Conservation (phyloP, 2,888 invertebrate species). For the Phrixothrix hirtus region DNA sequence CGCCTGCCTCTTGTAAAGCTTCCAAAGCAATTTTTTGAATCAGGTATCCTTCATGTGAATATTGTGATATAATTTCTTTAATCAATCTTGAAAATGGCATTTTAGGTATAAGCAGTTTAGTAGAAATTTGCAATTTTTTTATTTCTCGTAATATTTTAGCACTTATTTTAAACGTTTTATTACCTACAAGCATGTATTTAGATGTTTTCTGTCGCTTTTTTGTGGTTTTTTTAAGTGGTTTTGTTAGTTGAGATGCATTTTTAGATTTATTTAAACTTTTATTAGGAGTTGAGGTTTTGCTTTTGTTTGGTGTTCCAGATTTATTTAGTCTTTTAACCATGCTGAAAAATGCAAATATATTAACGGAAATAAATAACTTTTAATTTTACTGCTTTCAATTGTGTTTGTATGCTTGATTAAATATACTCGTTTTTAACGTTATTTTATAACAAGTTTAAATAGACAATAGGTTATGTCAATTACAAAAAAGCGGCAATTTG, state of each 20-base stretch:
- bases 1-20: constrained; percentile 58
- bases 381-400: too few species aligned
- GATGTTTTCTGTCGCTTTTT: not conserved
- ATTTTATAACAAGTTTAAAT: too few species aligned
- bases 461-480: too few species aligned
- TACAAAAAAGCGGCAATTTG: too few species aligned
- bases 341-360: too few species aligned
- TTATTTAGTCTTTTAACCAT: not conserved
- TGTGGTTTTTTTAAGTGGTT: not conserved
- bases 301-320: not conserved
- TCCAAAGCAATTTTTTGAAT: constrained; percentile 53
- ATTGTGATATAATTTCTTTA: constrained; percentile 49
- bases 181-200: constrained; percentile 13
- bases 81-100: constrained; percentile 55
- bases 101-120: constrained; percentile 53
- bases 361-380: too few species aligned
- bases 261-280: not conserved
- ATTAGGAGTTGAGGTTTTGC: not conserved
- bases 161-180: constrained; percentile 20
- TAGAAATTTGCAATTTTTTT: constrained; percentile 38
- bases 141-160: constrained; percentile 41
- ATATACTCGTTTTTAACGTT: too few species aligned
- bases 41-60: constrained; percentile 28
- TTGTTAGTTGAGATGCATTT: not conserved
- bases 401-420: too few species aligned